phyloP scores from a whole-genome alignment of 2,888 invertebrate genomes.

The Camponotus fellah region DNA sequence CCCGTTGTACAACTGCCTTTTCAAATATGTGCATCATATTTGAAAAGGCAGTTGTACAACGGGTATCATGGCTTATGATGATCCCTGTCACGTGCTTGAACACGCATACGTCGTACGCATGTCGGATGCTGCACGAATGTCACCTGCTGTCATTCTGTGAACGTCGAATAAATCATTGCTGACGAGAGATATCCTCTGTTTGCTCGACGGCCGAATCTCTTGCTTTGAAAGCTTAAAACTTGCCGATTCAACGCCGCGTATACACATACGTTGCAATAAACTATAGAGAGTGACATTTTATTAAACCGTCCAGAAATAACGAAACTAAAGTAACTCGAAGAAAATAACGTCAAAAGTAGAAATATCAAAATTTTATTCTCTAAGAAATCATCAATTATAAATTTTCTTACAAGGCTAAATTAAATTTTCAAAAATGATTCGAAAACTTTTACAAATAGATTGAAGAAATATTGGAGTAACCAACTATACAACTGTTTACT shows the following conservation, averaged over 20 bases:
- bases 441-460: not conserved
- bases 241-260: constrained; percentile 35
- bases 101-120: constrained; percentile 50
- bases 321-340: not conserved
- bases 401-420: not conserved
- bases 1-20: too few species aligned
- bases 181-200: constrained; percentile 55
- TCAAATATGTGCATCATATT: constrained; percentile 59
- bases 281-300: constrained; percentile 12
- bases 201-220: constrained; percentile 34
- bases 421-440: not conserved
- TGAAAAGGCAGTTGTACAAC: constrained; percentile 67
- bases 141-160: constrained; percentile 35
- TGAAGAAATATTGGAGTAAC: not conserved
- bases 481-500: not conserved
- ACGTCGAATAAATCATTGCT: constrained; percentile 66
- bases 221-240: constrained; percentile 39
- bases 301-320: constrained; percentile 14
- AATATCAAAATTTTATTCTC: not conserved
- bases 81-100: constrained; percentile 58
- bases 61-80: constrained; percentile 59
- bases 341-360: not conserved
- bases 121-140: constrained; percentile 45
- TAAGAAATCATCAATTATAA: not conserved
- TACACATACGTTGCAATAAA: not conserved